A percentile compares a stretch with the other conserved stretches of the same genome.
Evolutionary conservation across 2,113 vertebrate genomes (phyloP).

Genomic region (Trachemys scripta): DNA sequence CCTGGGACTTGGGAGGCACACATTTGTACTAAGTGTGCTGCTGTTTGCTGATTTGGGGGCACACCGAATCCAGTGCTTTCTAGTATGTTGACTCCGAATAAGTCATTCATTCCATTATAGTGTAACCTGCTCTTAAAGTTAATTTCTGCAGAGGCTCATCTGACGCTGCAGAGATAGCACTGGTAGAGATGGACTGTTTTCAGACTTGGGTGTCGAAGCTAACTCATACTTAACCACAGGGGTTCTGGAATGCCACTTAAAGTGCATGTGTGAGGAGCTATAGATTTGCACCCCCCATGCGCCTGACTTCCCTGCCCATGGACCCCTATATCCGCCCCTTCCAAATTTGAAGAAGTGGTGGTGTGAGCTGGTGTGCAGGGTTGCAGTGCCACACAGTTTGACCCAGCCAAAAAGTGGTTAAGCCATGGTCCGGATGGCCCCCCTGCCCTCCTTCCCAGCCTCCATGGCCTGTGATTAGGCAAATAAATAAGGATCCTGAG

Average conservation of each 20-base stretch:
- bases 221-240: neutral
- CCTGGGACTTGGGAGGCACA: neutral
- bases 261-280: neutral
- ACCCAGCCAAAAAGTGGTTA: neutral
- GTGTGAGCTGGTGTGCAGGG: neutral
- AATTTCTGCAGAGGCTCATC: fast-evolving
- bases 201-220: neutral
- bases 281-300: neutral
- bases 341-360: neutral
- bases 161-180: fast-evolving
- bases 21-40: neutral
- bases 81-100: neutral
- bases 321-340: neutral
- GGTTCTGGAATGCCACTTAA: neutral
- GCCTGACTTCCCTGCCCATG: neutral
- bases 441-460: neutral
- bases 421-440: neutral
- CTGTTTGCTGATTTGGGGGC: neutral
- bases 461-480: fast-evolving
- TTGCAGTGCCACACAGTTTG: neutral
- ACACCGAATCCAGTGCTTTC: neutral
- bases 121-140: neutral
- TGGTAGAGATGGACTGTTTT: neutral
- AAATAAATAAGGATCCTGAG: neutral
- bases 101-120: neutral